Evolutionary conservation across 2,888 invertebrate genomes (phyloP), one percentile per base, ranked within the genome.

Genomic region (Bembecia ichneumoniformis): DNA sequence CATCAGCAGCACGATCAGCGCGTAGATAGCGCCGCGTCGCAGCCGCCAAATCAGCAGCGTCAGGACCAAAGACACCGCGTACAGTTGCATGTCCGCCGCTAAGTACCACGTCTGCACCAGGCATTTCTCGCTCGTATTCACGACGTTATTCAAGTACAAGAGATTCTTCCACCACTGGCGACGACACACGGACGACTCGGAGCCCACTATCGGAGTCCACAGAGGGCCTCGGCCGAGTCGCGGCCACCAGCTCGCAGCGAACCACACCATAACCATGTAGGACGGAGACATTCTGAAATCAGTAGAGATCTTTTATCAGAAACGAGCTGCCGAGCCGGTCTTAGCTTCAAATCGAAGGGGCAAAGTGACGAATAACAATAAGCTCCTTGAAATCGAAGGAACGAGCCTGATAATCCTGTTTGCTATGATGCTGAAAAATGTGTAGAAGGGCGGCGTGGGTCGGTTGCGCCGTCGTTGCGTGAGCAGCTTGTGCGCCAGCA

Each of bases 21-120:
- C 55, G 3, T 50, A 53, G 49, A 77, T 17, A n/a, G 52, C 5
- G 35, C 63, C 68, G 45, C 74, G 68, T 11, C 74, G 66, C 57
- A 62, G 58, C 40, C 77, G 75, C 58, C 62, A 56, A 58, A 84
- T 62, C 46, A 57, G 57, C 56, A 84, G 68, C 51, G 78, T 79
- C 55, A 84, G 69, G 15, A 59, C 56, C 55, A 83, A 61, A 4
- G 74, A 60, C 11, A 56, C 51, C 1, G 74, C 75, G 71, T 87
- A 86, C 51, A 87, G 73, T 66, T 87, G 86, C 74, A 82, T 82
- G 65, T 87, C 86, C 0, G 84, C 86, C 3, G 86, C 86, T 40
- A 87, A 64, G 65, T 86, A 87, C 84, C 86, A 87, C 5, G 86
- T 86, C 67, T 84, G 86, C 59, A 86, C 77, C 43, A 87, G 74